Base-by-base conservation (phyloP, 1,140 invertebrate genomes). In the Meloidogyne floridensis region DNA sequence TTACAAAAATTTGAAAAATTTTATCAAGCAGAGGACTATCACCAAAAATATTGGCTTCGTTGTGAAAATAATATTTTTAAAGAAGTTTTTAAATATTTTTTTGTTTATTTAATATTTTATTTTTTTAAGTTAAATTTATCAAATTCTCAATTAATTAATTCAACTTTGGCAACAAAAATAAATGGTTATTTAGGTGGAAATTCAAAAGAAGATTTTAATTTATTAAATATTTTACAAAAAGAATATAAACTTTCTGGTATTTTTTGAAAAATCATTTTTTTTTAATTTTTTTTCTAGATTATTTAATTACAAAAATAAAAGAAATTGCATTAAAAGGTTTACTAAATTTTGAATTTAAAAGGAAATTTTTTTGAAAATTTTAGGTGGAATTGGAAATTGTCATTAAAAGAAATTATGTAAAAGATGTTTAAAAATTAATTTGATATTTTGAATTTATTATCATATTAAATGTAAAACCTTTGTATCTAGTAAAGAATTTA, bases 21-120 rank as follows among this genome's bases (percentile, higher is more conserved):
- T 77, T 87, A 89, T 72, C 85, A 87, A 77, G 88, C 88, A n/a
- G 88, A 89, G 75, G 87, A 88, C 75, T 89, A 89, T 77, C 88
- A 89, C 77, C 87, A 85, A 69, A 84, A 85, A 80, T 84, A 84
- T 74, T 88, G 88, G 88, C 81, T 89, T 18, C 83, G 89, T 4
- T 84, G 80, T 78, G 87, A 90, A 81, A 73, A 80, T 42, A 32
- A 53, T 18, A 84, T 89, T 53, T 84, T 84, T 32, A 84, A 88
- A 43, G 75, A 86, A 65, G 87, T 88, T 20, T 51, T 18, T 54
- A 75, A 4, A 15, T 10, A n/a, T 59, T 73, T 69, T 56, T 18
- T 82, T 82, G 15, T 32, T 6, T 20, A 43, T 18, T 43, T 77
- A 15, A 51, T 5, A 43, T 5, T 84, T 42, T 10, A 42, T n/a